phyloP scores from a whole-genome alignment of 2,113 vertebrate genomes.

The Osmerus mordax region DNA sequence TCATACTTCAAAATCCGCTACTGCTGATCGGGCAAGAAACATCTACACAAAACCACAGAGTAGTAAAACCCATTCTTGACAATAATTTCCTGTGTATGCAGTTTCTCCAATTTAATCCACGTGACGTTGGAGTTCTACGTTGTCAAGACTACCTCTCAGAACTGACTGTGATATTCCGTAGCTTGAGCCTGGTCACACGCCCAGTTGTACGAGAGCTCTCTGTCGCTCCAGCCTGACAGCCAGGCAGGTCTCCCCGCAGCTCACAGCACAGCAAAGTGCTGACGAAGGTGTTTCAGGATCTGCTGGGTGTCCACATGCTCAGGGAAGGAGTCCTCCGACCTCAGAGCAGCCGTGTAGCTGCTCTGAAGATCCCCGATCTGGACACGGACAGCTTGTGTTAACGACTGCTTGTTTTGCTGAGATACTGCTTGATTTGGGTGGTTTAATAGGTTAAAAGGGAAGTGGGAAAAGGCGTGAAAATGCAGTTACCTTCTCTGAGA shows the following conservation, averaged over 20 bases:
- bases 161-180: too few relatives aligned
- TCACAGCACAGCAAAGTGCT: slow-evolving; percentile 89
- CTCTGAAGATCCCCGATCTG: slow-evolving; percentile 96
- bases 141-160: too few relatives aligned
- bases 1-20: slow-evolving; percentile 7
- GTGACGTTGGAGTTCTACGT: too few relatives aligned
- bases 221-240: too few relatives aligned
- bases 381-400: slow-evolving; percentile 18
- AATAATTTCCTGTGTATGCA: too few relatives aligned
- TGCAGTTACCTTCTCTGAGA: slow-evolving; percentile 87
- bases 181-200: too few relatives aligned
- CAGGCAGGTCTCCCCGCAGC: neutral
- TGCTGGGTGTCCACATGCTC: slow-evolving; percentile 91
- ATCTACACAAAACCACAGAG: slow-evolving; percentile 12
- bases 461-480: neutral
- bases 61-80: too few relatives aligned
- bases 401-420: too few relatives aligned
- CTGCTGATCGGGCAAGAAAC: slow-evolving; percentile 11
- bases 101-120: too few relatives aligned
- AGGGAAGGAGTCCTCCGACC: slow-evolving; percentile 87
- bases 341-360: slow-evolving; percentile 86
- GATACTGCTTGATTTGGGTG: too few relatives aligned
- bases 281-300: slow-evolving; percentile 84
- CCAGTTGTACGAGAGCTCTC: too few relatives aligned
- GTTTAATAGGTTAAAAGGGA: neutral